phyloP scores from a whole-genome alignment of 2,113 vertebrate species.

The Gasterosteus nipponicus region DNA sequence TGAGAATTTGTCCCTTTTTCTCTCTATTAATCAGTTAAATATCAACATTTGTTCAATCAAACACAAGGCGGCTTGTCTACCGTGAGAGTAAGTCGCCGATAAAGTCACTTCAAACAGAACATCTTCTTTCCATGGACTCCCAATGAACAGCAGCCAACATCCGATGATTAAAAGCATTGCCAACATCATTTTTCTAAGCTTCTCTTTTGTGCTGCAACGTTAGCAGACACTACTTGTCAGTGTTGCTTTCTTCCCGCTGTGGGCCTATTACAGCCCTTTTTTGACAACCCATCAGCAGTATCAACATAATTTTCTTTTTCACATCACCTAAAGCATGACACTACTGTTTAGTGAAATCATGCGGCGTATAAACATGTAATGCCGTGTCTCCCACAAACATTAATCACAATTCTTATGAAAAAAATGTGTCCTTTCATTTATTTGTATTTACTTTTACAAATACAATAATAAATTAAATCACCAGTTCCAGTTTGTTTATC shows the following conservation, averaged over 20 bases:
- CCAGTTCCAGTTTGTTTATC: too few relatives aligned
- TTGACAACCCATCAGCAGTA: constrained; percentile 12
- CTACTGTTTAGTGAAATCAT: constrained; percentile 4
- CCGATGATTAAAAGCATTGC: not conserved
- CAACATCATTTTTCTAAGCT: too few relatives aligned
- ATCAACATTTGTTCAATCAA: not conserved
- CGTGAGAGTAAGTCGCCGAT: not conserved
- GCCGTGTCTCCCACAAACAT: constrained; percentile 20
- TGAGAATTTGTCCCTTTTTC: too few relatives aligned
- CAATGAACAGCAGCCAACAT: constrained; percentile 24
- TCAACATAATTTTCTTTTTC: constrained; percentile 50
- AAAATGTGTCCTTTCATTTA: constrained; percentile 17
- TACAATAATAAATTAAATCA: not conserved
- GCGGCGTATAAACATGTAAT: constrained; percentile 2
- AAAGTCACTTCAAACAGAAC: constrained; percentile 15
- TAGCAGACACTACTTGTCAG: constrained; percentile 38
- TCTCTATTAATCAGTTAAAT: too few relatives aligned
- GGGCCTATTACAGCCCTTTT: constrained; percentile 42
- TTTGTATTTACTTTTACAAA: not conserved
- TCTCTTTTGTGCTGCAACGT: not conserved
- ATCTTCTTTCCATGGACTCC: constrained; percentile 14
- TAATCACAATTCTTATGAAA: constrained; percentile 25
- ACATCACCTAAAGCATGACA: constrained; percentile 27
- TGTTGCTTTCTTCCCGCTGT: constrained; percentile 39
- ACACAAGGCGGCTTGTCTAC: not conserved